Evolutionary conservation across 1,140 invertebrate genomes (phyloP).

Genomic region (Penaeus vannamei): DNA sequence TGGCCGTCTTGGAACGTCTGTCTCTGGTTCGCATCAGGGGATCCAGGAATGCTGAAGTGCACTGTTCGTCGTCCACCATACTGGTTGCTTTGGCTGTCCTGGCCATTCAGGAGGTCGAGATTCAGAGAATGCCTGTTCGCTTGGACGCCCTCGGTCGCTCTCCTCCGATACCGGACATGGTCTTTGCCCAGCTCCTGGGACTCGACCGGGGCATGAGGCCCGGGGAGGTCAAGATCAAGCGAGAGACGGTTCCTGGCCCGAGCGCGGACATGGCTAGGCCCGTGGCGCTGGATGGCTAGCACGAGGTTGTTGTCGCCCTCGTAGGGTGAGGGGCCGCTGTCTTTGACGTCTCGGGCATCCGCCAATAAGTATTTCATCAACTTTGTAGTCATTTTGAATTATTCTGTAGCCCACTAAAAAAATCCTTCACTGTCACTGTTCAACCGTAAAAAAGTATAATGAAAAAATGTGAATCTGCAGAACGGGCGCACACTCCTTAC

Average conservation of each 20-base stretch:
- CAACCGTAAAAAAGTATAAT: not conserved
- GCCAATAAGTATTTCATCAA: slow-evolving; percentile 57
- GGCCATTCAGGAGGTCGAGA: slow-evolving; percentile 31
- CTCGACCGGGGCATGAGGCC: not conserved
- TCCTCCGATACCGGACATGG: slow-evolving; percentile 5
- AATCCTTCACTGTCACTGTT: not conserved
- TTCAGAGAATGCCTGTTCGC: slow-evolving; percentile 56
- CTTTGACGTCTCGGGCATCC: slow-evolving; percentile 53
- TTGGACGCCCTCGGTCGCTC: slow-evolving; percentile 19
- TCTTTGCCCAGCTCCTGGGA: no score
- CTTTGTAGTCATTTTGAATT: slow-evolving; percentile 29
- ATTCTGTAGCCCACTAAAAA: no score
- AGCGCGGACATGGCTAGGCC: slow-evolving; percentile 41
- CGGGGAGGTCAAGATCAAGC: slow-evolving; percentile 39
- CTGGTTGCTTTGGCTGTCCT: slow-evolving; percentile 13
- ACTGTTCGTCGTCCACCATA: not conserved
- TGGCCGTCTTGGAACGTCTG: not conserved
- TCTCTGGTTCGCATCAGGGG: not conserved
- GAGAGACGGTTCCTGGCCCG: slow-evolving; percentile 43
- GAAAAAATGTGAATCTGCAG: no score
- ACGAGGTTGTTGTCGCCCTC: slow-evolving; percentile 55
- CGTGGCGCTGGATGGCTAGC: slow-evolving; percentile 55
- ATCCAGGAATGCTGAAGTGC: slow-evolving; percentile 50
- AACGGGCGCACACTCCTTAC: no score
- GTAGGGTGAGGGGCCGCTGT: slow-evolving; percentile 54